These are phyloP conservation scores for Troilus luridus DNA, from an alignment of 2,888 invertebrate genomes.

Conservation along the genomic window DNA sequence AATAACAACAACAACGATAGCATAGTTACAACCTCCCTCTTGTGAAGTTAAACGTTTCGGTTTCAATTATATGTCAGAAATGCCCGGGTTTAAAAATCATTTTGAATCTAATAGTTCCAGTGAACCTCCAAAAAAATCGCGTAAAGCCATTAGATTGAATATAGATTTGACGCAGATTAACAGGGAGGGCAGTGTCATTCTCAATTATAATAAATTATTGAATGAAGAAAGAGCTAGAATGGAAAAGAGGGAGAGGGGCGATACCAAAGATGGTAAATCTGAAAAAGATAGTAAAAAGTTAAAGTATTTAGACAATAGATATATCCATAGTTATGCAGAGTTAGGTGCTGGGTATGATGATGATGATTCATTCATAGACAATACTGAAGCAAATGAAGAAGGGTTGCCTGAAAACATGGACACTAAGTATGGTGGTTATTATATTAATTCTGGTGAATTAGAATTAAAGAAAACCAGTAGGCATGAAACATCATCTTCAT, in stretches of 20 bases:
- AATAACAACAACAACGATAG: slow-evolving; percentile 28
- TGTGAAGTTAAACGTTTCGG: not conserved
- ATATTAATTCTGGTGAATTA: slow-evolving; percentile 54
- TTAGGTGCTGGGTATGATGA: slow-evolving; percentile 97
- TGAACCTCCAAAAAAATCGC: slow-evolving; percentile 44
- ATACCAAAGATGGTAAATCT: slow-evolving; percentile 5
- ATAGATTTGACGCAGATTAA: slow-evolving; percentile 36
- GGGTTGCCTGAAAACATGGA: slow-evolving; percentile 92
- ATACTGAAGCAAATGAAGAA: slow-evolving; percentile 97
- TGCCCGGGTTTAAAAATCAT: slow-evolving; percentile 54
- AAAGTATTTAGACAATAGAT: slow-evolving; percentile 69
- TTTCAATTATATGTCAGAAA: slow-evolving; percentile 54
- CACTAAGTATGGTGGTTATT: slow-evolving; percentile 85
- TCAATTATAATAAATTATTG: slow-evolving; percentile 53
- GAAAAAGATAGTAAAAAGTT: slow-evolving; percentile 50
- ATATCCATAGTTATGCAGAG: slow-evolving; percentile 86
- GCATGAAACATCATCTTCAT: slow-evolving; percentile 37
- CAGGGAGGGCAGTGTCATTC: slow-evolving; percentile 38
- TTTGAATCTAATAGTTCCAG: slow-evolving; percentile 52
- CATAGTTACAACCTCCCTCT: slow-evolving; percentile 25
- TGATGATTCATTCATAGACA: slow-evolving; percentile 96
- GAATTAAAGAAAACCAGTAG: slow-evolving; percentile 47
- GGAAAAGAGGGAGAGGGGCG: slow-evolving; percentile 34
- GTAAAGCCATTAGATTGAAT: slow-evolving; percentile 48
- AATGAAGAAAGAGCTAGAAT: slow-evolving; percentile 52